A percentile compares a stretch with the other conserved stretches of the same genome.
phyloP scores from a whole-genome alignment of 2,797 vertebrate genomes.

The Cephalopachus bancanus region DNA sequence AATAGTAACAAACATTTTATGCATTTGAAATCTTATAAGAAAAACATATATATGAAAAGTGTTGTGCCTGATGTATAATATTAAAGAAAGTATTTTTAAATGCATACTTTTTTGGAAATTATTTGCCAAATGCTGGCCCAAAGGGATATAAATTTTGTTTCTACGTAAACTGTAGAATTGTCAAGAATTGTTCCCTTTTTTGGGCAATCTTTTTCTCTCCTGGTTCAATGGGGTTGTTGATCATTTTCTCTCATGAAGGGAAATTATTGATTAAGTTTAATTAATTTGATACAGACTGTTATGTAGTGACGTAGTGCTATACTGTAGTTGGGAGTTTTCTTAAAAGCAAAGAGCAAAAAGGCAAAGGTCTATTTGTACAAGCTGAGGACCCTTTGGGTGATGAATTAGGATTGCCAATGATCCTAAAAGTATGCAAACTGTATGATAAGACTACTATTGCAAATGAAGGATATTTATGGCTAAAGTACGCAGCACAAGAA shows the following conservation, averaged over 20 bases:
- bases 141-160: constrained; percentile 89
- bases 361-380: constrained; percentile 85
- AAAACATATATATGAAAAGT: constrained; percentile 84
- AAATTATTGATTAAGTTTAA: constrained; percentile 82
- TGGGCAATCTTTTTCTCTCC: constrained; percentile 83
- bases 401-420: constrained; percentile 80
- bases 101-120: constrained; percentile 90
- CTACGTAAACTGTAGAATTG: constrained; percentile 88
- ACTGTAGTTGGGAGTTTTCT: constrained; percentile 87
- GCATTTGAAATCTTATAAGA: constrained; percentile 88
- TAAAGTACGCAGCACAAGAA: constrained; percentile 86
- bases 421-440: constrained; percentile 86
- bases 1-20: constrained; percentile 86
- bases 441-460: constrained; percentile 88
- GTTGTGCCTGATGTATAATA: constrained; percentile 92
- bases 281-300: constrained; percentile 87
- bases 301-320: constrained; percentile 86
- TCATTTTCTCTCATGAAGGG: constrained; percentile 85
- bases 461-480: constrained; percentile 91
- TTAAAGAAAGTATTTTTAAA: constrained; percentile 93
- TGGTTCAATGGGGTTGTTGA: constrained; percentile 87
- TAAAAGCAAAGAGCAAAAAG: constrained; percentile 80
- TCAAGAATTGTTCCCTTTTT: constrained; percentile 85
- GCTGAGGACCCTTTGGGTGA: constrained; percentile 80
- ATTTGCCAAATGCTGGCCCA: constrained; percentile 91